phyloP scores from a whole-genome alignment of 2,888 invertebrate species.

The Clusia tigrina region DNA sequence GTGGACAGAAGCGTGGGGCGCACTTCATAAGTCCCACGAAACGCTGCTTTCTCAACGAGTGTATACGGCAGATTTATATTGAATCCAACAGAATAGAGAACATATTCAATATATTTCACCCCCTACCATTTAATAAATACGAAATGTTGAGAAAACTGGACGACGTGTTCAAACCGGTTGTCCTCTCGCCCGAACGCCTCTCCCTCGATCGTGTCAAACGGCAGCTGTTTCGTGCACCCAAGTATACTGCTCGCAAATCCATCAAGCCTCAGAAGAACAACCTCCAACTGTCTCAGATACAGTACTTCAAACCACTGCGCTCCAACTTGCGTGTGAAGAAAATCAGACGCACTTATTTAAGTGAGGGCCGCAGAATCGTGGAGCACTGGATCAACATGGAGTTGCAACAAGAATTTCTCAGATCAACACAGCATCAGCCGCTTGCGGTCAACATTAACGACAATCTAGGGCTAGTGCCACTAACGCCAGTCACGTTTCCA shows the following conservation, averaged over 20 bases:
- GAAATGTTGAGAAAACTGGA: conserved; percentile 44
- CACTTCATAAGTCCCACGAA: conserved; percentile 38
- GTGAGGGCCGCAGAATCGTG: conserved; percentile 31
- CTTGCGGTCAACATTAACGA: too few relatives aligned
- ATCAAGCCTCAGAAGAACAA: conserved; percentile 21
- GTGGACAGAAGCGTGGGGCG: not conserved
- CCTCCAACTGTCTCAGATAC: conserved; percentile 36
- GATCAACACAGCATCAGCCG: too few relatives aligned
- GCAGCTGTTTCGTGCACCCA: conserved; percentile 44
- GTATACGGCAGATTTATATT: conserved; percentile 47
- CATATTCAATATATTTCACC: conserved; percentile 33
- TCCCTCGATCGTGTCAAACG: conserved; percentile 44
- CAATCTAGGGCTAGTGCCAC: too few relatives aligned
- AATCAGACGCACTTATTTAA: conserved; percentile 43
- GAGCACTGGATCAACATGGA: conserved; percentile 38
- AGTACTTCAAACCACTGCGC: conserved; percentile 39
- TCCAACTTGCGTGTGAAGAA: conserved; percentile 32
- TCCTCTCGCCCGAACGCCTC: conserved; percentile 11
- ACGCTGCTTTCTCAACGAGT: conserved; percentile 47
- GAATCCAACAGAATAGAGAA: conserved; percentile 37
- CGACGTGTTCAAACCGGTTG: conserved; percentile 37
- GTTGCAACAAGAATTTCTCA: conserved; percentile 16
- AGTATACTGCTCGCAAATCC: conserved; percentile 37
- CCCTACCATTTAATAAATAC: conserved; percentile 25
- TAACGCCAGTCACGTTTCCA: too few relatives aligned